These are phyloP conservation scores for Malurus cyaneus DNA, from an alignment of 2,113 vertebrate species.

Conservation along the genomic window DNA sequence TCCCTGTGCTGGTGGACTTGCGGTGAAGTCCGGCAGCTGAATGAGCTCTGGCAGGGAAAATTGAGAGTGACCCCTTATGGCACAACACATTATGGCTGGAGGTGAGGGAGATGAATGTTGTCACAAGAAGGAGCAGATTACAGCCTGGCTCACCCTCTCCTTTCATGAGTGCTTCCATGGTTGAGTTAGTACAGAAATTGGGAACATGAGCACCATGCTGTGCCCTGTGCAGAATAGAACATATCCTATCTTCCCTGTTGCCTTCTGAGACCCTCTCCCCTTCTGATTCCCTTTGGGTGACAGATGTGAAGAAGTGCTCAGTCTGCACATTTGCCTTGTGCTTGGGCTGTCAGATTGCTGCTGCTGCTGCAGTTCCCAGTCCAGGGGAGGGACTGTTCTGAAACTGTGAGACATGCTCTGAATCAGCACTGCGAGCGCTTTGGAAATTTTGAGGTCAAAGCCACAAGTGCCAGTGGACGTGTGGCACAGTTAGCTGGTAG, in stretches of 20 bases:
- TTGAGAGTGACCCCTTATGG: neutral
- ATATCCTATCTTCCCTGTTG: neutral
- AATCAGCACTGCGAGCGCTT: neutral
- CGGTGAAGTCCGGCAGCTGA: neutral
- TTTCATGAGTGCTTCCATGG: neutral
- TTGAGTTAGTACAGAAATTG: neutral
- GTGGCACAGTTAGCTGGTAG: neutral
- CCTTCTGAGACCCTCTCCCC: neutral
- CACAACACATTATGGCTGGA: neutral
- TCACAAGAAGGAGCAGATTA: neutral
- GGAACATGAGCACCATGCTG: neutral
- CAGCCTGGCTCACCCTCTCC: neutral
- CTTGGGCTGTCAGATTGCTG: neutral
- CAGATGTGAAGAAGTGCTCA: neutral
- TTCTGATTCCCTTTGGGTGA: neutral
- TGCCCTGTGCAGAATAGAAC: neutral
- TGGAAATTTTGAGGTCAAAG: constrained; percentile 20
- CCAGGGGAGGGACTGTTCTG: neutral
- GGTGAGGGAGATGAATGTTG: neutral
- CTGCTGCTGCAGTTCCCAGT: neutral
- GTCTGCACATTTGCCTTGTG: neutral
- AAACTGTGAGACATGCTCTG: neutral
- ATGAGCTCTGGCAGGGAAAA: neutral
- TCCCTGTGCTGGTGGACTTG: neutral
- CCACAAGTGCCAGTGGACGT: neutral